phyloP scores from a whole-genome alignment of 1,140 invertebrate genomes.

The Daktulosphaira vitifoliae region DNA sequence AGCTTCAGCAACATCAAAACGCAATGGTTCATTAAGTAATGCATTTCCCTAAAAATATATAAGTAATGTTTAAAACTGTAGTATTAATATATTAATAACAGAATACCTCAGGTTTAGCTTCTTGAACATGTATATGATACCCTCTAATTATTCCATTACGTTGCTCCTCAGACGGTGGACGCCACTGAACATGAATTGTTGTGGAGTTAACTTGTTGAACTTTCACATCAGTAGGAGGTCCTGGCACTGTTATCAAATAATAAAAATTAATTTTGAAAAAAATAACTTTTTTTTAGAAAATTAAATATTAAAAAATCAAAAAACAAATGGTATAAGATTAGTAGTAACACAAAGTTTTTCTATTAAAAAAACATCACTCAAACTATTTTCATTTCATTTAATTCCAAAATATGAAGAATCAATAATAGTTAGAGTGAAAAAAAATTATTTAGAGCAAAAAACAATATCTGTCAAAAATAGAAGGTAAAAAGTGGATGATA shows the following conservation, averaged over 20 bases:
- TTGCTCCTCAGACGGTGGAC: slow-evolving; percentile 77
- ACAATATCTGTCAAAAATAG: too few species aligned
- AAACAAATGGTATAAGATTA: slow-evolving; percentile 18
- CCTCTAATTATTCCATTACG: slow-evolving; percentile 93
- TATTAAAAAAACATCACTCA: slow-evolving; percentile 1
- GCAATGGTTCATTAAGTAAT: slow-evolving; percentile 71
- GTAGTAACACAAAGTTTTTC: not conserved
- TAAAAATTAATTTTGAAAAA: slow-evolving; percentile 1
- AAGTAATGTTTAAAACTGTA: slow-evolving; percentile 30
- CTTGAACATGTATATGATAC: slow-evolving; percentile 92
- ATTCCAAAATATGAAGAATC: too few species aligned
- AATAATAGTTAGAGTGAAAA: too few species aligned
- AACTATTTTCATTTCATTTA: not conserved
- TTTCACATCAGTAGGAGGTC: slow-evolving; percentile 84
- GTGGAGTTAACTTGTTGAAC: slow-evolving; percentile 84
- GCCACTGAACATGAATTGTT: slow-evolving; percentile 83
- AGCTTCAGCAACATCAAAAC: slow-evolving; percentile 70
- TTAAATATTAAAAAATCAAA: not conserved
- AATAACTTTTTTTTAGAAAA: not conserved
- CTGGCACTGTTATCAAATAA: slow-evolving; percentile 70
- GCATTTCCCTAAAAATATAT: slow-evolving; percentile 55
- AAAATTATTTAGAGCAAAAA: too few species aligned
- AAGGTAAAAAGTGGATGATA: too few species aligned
- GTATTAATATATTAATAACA: not conserved
- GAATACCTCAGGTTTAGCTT: slow-evolving; percentile 70